phyloP scores from a whole-genome alignment of 92 coral and sea anemone species.

The Siderastrea radians region DNA sequence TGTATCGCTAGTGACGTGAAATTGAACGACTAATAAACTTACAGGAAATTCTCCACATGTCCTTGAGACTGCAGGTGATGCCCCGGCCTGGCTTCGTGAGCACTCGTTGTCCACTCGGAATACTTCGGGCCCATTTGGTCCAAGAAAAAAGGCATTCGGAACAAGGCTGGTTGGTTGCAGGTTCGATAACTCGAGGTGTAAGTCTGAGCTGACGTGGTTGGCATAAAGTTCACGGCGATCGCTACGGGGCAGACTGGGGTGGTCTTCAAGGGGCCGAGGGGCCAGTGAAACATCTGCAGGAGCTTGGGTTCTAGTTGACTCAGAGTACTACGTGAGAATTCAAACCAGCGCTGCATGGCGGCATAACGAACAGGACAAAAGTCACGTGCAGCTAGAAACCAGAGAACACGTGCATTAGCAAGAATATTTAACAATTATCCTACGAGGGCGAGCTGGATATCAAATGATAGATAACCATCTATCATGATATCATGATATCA shows the following conservation, averaged over 20 bases:
- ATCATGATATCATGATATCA: too few relatives aligned
- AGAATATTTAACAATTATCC: too few relatives aligned
- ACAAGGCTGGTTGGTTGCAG: constrained; percentile 73
- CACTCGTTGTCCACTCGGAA: constrained; percentile 90
- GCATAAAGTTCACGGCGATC: constrained; percentile 80
- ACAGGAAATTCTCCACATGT: constrained; percentile 74
- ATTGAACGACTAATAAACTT: background rate
- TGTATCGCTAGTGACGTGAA: too few relatives aligned
- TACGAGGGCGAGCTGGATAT: background rate
- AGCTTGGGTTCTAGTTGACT: constrained; percentile 77
- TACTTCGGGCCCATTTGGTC: constrained; percentile 97
- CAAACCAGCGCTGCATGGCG: constrained; percentile 86
- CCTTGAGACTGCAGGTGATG: constrained; percentile 91
- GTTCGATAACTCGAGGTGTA: constrained; percentile 55
- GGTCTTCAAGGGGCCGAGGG: constrained; percentile 80
- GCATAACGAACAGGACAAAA: constrained; percentile 86
- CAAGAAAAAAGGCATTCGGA: constrained; percentile 90
- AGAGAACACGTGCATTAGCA: background rate
- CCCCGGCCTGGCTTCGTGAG: constrained; percentile 96
- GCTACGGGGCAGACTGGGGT: constrained; percentile 88
- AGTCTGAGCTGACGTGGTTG: constrained; percentile 81
- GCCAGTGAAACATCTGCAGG: constrained; percentile 79
- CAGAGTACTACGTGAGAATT: constrained; percentile 78
- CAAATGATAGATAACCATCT: too few relatives aligned
- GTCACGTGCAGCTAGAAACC: constrained; percentile 71